Evolutionary conservation across 2,797 vertebrate genomes (phyloP).

Genomic region (Alosa sapidissima): DNA sequence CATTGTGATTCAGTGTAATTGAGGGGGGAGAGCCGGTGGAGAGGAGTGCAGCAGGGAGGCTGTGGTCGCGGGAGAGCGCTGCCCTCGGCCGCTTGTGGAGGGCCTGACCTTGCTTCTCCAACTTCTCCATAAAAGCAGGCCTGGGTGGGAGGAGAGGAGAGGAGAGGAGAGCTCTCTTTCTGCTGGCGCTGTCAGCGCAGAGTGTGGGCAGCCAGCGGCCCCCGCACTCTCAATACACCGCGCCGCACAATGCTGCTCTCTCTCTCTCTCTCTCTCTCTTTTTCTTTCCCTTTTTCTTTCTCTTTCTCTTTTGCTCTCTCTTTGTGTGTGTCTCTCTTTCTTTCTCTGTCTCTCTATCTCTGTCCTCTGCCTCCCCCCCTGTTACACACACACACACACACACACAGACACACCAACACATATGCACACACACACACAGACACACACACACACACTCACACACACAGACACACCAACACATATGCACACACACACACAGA

Average conservation of each 20-base stretch:
- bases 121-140: constrained; percentile 15
- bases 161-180: constrained; percentile 4
- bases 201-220: neutral
- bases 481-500: neutral
- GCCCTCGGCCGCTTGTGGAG: constrained; percentile 3
- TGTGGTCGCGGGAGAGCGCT: neutral
- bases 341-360: too few relatives aligned
- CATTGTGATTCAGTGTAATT: constrained; percentile 11
- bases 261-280: too few relatives aligned
- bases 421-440: neutral
- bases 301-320: neutral
- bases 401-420: neutral
- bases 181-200: neutral
- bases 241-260: neutral
- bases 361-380: neutral
- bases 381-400: neutral
- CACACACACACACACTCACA: neutral
- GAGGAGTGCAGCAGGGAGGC: neutral
- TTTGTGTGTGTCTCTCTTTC: neutral
- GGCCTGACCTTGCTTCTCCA: constrained; percentile 22
- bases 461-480: neutral
- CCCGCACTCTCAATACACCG: neutral
- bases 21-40: neutral
- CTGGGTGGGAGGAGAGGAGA: constrained; percentile 23
- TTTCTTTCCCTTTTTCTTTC: neutral